phyloP scores from a whole-genome alignment of 1,140 invertebrate genomes.

The Elysia chlorotica region DNA sequence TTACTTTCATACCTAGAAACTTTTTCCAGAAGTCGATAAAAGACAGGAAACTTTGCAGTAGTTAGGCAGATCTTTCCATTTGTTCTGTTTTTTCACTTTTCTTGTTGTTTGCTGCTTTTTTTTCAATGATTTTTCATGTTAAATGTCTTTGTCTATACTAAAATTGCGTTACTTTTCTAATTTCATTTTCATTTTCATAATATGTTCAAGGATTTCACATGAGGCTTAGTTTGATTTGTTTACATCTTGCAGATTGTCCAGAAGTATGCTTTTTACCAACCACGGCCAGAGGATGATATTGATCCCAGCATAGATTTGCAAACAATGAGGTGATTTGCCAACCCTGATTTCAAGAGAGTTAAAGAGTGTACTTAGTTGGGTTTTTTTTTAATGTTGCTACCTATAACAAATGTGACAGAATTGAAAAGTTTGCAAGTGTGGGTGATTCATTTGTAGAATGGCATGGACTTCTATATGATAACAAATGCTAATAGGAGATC shows the following conservation, averaged over 20 bases:
- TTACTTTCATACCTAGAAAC: too few relatives aligned
- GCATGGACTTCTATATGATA: too few relatives aligned
- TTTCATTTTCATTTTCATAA: too few relatives aligned
- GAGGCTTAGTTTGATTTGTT: neutral
- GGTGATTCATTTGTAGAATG: too few relatives aligned
- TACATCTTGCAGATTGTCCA: conserved; percentile 67
- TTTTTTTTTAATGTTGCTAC: too few relatives aligned
- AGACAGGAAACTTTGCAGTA: neutral
- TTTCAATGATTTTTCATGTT: neutral
- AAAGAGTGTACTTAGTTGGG: too few relatives aligned
- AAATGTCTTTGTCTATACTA: neutral
- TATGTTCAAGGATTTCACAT: neutral
- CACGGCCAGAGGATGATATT: conserved; percentile 54
- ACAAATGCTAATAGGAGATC: too few relatives aligned
- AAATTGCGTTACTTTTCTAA: too few relatives aligned
- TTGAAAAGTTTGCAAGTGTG: too few relatives aligned
- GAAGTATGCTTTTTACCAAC: conserved; percentile 59
- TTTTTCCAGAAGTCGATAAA: too few relatives aligned
- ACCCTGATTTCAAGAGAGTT: too few relatives aligned
- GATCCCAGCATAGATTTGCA: conserved; percentile 81
- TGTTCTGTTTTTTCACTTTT: conserved; percentile 3
- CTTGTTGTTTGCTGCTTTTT: neutral
- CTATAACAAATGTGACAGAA: too few relatives aligned
- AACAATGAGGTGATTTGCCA: conserved; percentile 87
- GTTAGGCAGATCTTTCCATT: neutral